Evolutionary conservation across 2,113 vertebrate species (phyloP).

Genomic region (Tachycineta bicolor): DNA sequence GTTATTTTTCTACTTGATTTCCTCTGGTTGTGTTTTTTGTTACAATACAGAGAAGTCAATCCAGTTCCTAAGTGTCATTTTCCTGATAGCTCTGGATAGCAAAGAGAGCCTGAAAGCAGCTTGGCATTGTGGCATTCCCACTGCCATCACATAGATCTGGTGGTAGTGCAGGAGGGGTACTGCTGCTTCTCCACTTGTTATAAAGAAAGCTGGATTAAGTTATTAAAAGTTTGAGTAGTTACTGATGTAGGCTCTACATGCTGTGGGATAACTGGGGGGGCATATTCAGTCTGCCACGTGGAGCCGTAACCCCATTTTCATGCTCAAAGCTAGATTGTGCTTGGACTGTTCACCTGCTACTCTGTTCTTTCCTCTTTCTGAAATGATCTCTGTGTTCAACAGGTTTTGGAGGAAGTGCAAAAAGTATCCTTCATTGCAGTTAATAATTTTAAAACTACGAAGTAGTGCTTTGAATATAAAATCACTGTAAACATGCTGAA

Average conservation of each 20-base stretch:
- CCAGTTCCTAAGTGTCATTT: not conserved
- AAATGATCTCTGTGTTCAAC: not conserved
- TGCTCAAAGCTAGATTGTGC: rapidly evolving
- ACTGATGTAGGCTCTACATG: not conserved
- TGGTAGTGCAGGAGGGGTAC: not conserved
- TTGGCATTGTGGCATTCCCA: not conserved
- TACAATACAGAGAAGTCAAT: not conserved
- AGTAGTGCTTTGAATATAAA: not conserved
- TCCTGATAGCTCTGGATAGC: not conserved
- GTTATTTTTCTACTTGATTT: not conserved
- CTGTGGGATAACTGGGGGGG: not conserved
- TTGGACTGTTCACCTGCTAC: rapidly evolving
- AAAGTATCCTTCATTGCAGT: not conserved
- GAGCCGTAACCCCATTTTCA: not conserved
- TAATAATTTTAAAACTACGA: constrained; percentile 5
- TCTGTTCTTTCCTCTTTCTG: not conserved
- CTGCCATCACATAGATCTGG: rapidly evolving
- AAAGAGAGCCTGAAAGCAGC: not conserved
- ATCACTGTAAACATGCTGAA: not conserved
- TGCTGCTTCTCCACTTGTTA: not conserved
- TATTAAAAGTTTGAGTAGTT: not conserved
- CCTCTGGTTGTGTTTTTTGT: not conserved
- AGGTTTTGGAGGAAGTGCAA: not conserved
- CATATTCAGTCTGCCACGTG: not conserved
- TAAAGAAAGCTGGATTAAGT: not conserved